These are phyloP conservation scores for Microplitis deprimator DNA, from an alignment of 2,888 invertebrate genomes.

Conservation along the genomic window DNA sequence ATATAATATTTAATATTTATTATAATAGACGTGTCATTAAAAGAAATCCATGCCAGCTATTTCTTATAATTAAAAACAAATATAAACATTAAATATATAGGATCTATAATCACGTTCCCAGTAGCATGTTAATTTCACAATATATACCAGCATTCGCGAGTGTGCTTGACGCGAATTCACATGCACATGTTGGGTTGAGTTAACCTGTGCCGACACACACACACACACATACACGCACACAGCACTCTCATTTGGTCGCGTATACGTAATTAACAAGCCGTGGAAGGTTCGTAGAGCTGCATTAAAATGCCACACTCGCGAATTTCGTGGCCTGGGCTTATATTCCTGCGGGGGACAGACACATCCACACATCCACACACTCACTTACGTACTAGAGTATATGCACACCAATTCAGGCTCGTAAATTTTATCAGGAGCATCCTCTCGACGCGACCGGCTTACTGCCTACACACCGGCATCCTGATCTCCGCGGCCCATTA, in stretches of 20 bases:
- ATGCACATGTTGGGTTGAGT: constrained; percentile 10
- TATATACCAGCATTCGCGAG: constrained; percentile 29
- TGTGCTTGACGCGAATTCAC: constrained; percentile 29
- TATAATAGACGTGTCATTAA: not conserved
- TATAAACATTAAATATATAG: constrained; percentile 10
- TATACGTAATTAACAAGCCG: constrained; percentile 52
- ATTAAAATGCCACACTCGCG: constrained; percentile 55
- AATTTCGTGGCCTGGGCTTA: constrained; percentile 56
- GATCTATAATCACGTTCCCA: constrained; percentile 20
- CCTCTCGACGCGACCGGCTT: constrained; percentile 34
- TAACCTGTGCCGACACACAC: constrained; percentile 15
- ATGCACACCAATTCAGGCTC: constrained; percentile 46
- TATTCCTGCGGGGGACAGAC: constrained; percentile 36
- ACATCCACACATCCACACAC: not conserved
- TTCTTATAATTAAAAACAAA: not conserved
- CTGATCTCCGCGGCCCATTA: constrained; percentile 55
- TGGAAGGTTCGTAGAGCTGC: constrained; percentile 49
- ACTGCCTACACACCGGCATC: constrained; percentile 4
- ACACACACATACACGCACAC: constrained; percentile 23
- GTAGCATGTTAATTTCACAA: constrained; percentile 35
- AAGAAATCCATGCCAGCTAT: not conserved
- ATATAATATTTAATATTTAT: not conserved
- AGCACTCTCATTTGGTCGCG: constrained; percentile 44
- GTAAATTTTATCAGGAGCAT: constrained; percentile 49
- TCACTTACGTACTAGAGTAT: constrained; percentile 43